Base-by-base conservation (phyloP, 2,888 invertebrate genomes). In the Graphium colonna region DNA sequence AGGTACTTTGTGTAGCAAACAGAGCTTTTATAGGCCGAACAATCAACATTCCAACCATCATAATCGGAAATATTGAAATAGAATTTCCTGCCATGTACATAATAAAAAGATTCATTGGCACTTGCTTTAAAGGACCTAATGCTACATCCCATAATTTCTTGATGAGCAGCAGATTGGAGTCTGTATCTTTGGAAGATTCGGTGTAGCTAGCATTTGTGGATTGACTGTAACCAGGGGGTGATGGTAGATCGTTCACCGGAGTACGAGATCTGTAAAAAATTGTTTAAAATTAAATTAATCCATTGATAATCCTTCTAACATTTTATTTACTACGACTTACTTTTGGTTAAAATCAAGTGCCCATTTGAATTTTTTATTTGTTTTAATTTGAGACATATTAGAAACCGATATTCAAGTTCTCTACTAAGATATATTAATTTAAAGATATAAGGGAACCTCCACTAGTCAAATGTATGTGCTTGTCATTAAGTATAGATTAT, bases 31-130 rank as follows among this genome's bases (percentile, higher is more conserved):
- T 93, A 1, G 99, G 99, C 58, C 98, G 91, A 69, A 99, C 95
- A 67, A 99, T 95, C 87, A 99, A 92, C 99, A 99, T 99, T 40
- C 98, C 98, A 7, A 99, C 98, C 99, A 99, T 99, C 99, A 99
- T 99, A 44, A 99, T 99, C 0, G 99, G 99, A 71, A 99, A 99
- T 68, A 99, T 99, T 0, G 98, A 99, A 69, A 99, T 98, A 0
- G 98, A 98, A 80, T 97, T 98, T 13, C 99, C 99, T 50, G 99
- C 98, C 99, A 99, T 99, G 84, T 99, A 99, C 98, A 99, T 98
- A 56, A 99, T 97, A 79, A 99, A 98, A 58, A 99, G 90, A 83
- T 99, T 99, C 99, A 99, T 99, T 0, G 98, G 98, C 62, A 96
- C 96, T 90, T 97, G 98, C 80, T 98, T 98, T 28, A 99, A 79